phyloP scores from a whole-genome alignment of 2,113 vertebrate species.

The Nyctibius bracteatus region DNA sequence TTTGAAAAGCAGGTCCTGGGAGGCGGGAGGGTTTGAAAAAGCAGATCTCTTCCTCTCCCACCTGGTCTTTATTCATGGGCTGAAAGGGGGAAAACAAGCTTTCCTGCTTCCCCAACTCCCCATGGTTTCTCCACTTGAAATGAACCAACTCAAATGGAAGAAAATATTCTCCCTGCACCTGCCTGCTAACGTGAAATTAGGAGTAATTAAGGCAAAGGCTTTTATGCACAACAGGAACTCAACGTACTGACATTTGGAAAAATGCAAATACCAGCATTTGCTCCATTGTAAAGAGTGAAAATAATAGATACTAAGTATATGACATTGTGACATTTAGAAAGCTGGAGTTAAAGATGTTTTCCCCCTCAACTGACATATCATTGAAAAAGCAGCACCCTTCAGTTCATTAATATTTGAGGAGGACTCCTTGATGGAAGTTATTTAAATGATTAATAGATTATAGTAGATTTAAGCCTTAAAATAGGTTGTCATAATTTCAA shows the following conservation, averaged over 20 bases:
- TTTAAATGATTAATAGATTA: slow-evolving; percentile 62
- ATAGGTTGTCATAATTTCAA: slow-evolving; percentile 57
- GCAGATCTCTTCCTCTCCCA: slow-evolving; percentile 7
- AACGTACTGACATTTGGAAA: slow-evolving; percentile 48
- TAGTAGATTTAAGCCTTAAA: slow-evolving; percentile 58
- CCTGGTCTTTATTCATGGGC: slow-evolving; percentile 45
- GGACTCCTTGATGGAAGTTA: slow-evolving; percentile 31
- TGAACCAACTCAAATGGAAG: slow-evolving; percentile 21
- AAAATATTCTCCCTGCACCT: slow-evolving; percentile 44
- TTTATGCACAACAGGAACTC: slow-evolving; percentile 49
- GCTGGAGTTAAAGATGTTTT: slow-evolving; percentile 54
- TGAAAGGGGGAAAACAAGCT: background rate
- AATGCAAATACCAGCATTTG: slow-evolving; percentile 57
- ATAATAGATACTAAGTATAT: slow-evolving; percentile 46
- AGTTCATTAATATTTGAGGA: slow-evolving; percentile 58
- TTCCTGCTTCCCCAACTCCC: background rate
- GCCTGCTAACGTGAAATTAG: slow-evolving; percentile 46
- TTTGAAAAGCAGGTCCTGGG: background rate
- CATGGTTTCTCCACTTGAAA: background rate
- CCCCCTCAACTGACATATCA: slow-evolving; percentile 43
- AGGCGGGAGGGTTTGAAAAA: background rate
- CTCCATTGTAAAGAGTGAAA: slow-evolving; percentile 49
- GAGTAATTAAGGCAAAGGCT: slow-evolving; percentile 56
- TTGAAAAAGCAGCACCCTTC: slow-evolving; percentile 43
- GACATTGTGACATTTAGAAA: slow-evolving; percentile 62